Conservation (phyloP, 1,140 invertebrate genomes). For the Sipha flava region DNA sequence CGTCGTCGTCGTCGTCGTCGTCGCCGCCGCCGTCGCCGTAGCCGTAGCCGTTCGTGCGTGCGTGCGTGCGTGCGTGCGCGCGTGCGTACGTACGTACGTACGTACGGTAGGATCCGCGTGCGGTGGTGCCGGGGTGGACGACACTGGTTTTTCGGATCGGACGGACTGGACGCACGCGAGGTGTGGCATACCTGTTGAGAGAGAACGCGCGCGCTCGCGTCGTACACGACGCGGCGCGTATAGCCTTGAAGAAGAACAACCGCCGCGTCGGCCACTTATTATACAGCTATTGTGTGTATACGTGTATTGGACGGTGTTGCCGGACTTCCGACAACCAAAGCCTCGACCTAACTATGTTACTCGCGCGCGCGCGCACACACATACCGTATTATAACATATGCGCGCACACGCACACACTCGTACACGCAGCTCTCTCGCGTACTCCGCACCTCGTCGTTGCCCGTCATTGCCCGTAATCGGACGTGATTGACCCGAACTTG, state of each 20-base stretch:
- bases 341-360: constrained; percentile 12
- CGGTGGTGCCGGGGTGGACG: not conserved
- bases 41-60: not conserved
- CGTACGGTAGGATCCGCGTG: not conserved
- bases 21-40: not conserved
- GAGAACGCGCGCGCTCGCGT: not conserved
- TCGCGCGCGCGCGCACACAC: not conserved
- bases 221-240: not conserved
- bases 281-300: not conserved
- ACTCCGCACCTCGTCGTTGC: constrained; percentile 16
- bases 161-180: constrained; percentile 25
- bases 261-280: constrained; percentile 17
- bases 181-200: constrained; percentile 31
- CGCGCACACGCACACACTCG: not conserved
- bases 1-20: not conserved
- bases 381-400: too few relatives aligned
- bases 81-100: not conserved
- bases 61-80: not conserved
- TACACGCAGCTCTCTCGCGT: too few relatives aligned
- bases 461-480: constrained; percentile 15
- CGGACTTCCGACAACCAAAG: constrained; percentile 24
- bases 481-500: constrained; percentile 25
- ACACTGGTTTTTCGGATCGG: constrained; percentile 31
- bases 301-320: not conserved
- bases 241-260: constrained; percentile 32